Evolutionary conservation across 2,888 invertebrate species (phyloP), one percentile per base, ranked within the genome.

Genomic region (Hoplodrina blanda): DNA sequence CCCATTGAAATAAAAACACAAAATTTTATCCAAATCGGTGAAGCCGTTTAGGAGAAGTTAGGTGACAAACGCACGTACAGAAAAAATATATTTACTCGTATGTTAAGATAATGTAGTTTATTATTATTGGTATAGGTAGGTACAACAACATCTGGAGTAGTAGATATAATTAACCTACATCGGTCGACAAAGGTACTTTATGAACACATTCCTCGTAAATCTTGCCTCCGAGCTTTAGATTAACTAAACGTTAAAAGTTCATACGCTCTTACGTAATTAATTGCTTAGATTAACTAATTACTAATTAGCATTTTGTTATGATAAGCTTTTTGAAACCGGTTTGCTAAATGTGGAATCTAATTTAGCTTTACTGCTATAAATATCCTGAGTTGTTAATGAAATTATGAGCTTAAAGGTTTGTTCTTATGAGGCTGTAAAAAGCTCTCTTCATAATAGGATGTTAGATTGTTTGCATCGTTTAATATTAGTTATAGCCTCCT

Each of bases 141-240:
- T 57, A 78, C 76, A 79, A 73, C 67, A 80, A 82, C 67, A 80
- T 83, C 80, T 81, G 68, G 79, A 72, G 74, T 83, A 65, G 75
- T 71, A 85, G 69, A 81, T 86, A 89, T 46, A 46, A 46, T 91
- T 91, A 91, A 88, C 92, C 91, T 88, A 91, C 83, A 88, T 90
- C 72, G 71, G 56, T 69, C 37, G 62, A 82, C 37, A 8, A 8
- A 37, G 62, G 68, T 76, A 75, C 63, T 74, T 57, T 84, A 73
- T 64, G 65, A 80, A 71, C 74, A 77, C 75, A 82, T 85, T 78
- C 81, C 80, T 81, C 62, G 74, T 81, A 77, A 84, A 81, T 81
- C 78, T 75, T 75, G 53, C 37, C 54, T 55, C 64, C 57, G 60
- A 74, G 79, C 68, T 74, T 79, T 78, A 83, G 76, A 80, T 84